Conservation (phyloP, 2,797 vertebrate species). For the Anomalospiza imberbis region DNA sequence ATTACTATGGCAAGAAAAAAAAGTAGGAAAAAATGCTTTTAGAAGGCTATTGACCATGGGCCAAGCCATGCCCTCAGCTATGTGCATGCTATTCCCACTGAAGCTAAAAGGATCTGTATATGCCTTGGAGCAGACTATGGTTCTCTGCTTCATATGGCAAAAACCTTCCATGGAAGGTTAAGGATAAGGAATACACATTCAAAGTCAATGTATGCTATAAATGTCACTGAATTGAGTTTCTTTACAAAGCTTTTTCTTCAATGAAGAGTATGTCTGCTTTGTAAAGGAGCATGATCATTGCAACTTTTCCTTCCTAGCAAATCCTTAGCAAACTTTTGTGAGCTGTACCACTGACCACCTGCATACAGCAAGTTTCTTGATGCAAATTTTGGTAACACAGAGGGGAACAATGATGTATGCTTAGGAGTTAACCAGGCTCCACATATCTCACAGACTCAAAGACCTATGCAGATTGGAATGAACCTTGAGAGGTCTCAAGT, state of each 20-base stretch:
- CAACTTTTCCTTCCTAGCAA: neutral
- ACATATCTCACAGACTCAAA: neutral
- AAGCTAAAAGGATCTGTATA: neutral
- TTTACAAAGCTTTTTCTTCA: neutral
- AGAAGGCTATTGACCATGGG: neutral
- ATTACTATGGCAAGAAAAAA: neutral
- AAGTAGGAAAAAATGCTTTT: neutral
- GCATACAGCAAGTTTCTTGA: neutral
- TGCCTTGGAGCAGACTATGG: neutral
- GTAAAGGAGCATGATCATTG: neutral
- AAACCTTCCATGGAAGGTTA: neutral
- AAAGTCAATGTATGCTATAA: neutral
- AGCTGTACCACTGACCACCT: neutral
- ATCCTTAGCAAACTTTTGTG: fast-evolving
- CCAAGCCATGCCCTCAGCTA: constrained; percentile 28
- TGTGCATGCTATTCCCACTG: neutral
- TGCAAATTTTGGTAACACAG: neutral
- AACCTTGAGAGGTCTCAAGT: neutral
- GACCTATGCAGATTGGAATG: neutral
- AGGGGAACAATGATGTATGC: neutral
- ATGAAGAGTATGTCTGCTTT: neutral
- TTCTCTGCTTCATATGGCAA: neutral
- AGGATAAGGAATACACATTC: neutral
- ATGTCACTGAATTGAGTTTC: neutral
- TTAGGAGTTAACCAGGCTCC: neutral